Percentiles rank a stretch among this genome's conserved stretches.
Conservation (phyloP, 1,140 invertebrate genomes). For the Cryptotermes secundus region DNA sequence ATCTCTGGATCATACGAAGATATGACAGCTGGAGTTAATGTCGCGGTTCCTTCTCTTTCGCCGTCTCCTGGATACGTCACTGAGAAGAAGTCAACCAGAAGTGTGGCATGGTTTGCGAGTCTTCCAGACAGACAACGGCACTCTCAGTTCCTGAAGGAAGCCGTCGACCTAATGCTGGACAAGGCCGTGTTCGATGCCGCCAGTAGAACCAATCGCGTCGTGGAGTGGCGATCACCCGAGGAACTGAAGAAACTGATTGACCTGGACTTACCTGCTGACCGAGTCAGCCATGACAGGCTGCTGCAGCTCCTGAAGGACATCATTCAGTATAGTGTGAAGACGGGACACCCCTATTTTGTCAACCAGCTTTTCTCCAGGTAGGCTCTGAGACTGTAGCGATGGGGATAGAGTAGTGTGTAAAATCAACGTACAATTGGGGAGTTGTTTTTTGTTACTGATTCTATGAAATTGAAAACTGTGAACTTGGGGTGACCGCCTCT, state of each 20-base stretch:
- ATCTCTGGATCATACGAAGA: neutral
- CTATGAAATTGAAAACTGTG: too few species aligned
- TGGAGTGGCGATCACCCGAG: slow-evolving; percentile 72
- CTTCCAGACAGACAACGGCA: slow-evolving; percentile 59
- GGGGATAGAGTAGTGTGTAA: too few species aligned
- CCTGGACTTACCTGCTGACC: slow-evolving; percentile 59
- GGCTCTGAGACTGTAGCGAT: neutral
- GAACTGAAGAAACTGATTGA: slow-evolving; percentile 64
- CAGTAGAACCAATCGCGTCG: slow-evolving; percentile 64
- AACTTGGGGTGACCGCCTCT: too few species aligned
- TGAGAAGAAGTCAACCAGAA: neutral
- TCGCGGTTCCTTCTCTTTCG: neutral
- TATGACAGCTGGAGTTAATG: neutral
- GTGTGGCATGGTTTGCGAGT: slow-evolving; percentile 26
- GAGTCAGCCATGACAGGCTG: slow-evolving; percentile 65
- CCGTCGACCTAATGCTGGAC: slow-evolving; percentile 68
- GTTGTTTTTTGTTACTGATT: too few species aligned
- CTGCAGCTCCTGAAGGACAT: slow-evolving; percentile 63
- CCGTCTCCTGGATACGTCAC: neutral
- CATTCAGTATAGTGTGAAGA: slow-evolving; percentile 81
- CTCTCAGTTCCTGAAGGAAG: slow-evolving; percentile 68
- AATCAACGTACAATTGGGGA: too few species aligned
- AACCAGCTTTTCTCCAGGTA: slow-evolving; percentile 77
- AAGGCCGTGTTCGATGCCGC: slow-evolving; percentile 74
- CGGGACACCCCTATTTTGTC: slow-evolving; percentile 82